These are phyloP conservation scores for Drosophila parvula DNA, from an alignment of 1,140 invertebrate species.

Conservation along the genomic window DNA sequence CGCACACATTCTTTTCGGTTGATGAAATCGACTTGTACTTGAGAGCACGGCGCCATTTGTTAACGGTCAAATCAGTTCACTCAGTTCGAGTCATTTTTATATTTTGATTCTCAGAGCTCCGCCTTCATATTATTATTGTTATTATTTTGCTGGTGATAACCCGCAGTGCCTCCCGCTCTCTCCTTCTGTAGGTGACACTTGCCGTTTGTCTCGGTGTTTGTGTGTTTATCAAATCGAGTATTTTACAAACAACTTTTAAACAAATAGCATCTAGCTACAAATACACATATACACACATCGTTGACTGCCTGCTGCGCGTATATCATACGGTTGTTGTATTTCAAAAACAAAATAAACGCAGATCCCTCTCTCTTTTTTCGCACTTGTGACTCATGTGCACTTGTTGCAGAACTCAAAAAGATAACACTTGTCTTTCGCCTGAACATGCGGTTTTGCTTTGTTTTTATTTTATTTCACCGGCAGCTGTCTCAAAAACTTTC, in stretches of 20 bases:
- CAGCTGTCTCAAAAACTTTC: conserved; percentile 43
- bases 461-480: conserved; percentile 37
- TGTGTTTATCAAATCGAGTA: conserved; percentile 60
- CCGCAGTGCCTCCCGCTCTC: conserved; percentile 32
- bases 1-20: conserved; percentile 9
- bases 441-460: conserved; percentile 48
- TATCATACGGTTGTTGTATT: conserved; percentile 41
- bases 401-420: conserved; percentile 75
- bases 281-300: conserved; percentile 14
- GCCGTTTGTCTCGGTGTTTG: conserved; percentile 20
- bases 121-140: conserved; percentile 59
- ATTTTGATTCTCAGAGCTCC: conserved; percentile 31
- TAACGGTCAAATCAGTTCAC: conserved; percentile 61
- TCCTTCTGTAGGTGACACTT: conserved; percentile 57
- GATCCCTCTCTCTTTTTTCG: conserved; percentile 50
- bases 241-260: conserved; percentile 53
- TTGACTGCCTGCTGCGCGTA: conserved; percentile 8
- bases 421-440: conserved; percentile 59
- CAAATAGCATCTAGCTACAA: conserved; percentile 47
- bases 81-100: conserved; percentile 11
- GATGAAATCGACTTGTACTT: conserved; percentile 11
- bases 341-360: conserved; percentile 69
- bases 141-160: conserved; percentile 68
- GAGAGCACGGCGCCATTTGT: conserved; percentile 43
- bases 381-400: conserved; percentile 69